Evolutionary conservation across 1,140 invertebrate species (phyloP), one percentile per base, ranked within the genome.

Genomic region (Bombus waltoni): DNA sequence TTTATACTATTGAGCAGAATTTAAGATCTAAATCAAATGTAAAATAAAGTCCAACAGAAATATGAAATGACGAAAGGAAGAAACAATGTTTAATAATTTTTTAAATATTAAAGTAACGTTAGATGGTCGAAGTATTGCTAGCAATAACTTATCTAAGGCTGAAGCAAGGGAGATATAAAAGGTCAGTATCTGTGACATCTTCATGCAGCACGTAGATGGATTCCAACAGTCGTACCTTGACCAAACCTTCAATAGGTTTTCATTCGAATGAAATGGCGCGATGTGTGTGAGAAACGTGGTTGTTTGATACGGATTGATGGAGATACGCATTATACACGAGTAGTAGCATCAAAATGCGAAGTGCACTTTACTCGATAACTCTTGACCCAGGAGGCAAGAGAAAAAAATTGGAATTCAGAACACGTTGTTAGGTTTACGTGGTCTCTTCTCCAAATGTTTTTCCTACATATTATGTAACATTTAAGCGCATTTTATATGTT

Each of bases 241-340:
- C 38, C 35, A 11, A 53, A 76, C 15, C 13, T 44, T 28, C 72
- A 13, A 40, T 38, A 32, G 44, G 11, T 38, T 83, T 77, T 68
- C 73, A 35, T 47, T 68, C 15, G n/a, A 32, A 42, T 38, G 28
- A 65, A 74, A n/a, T 44, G 80, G 42, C 32, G 40, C 42, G 18
- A 47, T 38, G 28, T 25, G 38, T n/a, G 68, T 15, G 76, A 35
- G 47, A 57, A 83, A 42, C 73, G 25, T 40, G 25, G 22, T 32
- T 83, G 74, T 62, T 57, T 42, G 62, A 77, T 70, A 83, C 25
- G 65, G 65, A 77, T 77, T 77, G 65, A 28, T 53, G 25, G 62
- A 77, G 65, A 57, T 77, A 66, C 73, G 81, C 74, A 77, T 77
- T 44, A 74, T 77, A 47, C 73, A 53, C 59, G 70, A 44, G 53